These are phyloP conservation scores for Chalcis sispes DNA, from an alignment of 2,888 invertebrate species.

Conservation along the genomic window DNA sequence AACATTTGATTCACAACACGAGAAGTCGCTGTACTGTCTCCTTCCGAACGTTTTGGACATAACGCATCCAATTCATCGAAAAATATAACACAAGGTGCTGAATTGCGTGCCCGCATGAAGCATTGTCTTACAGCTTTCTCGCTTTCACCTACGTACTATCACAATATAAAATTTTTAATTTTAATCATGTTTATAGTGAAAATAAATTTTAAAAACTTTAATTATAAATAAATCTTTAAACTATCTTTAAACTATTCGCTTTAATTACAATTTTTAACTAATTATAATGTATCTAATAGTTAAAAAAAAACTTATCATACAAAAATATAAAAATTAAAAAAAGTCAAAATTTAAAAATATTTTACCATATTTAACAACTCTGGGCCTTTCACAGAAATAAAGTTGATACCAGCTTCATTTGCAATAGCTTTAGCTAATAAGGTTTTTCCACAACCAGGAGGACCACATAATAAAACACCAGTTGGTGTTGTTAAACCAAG, in stretches of 20 bases:
- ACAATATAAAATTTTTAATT: conserved; percentile 43
- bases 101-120: conserved; percentile 95
- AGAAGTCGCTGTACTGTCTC: conserved; percentile 84
- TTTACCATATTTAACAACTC: conserved; percentile 96
- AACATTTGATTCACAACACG: conserved; percentile 97
- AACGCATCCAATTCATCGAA: conserved; percentile 99
- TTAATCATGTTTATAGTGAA: background rate
- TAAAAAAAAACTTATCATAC: background rate
- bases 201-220: background rate
- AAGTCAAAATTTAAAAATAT: background rate
- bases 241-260: background rate
- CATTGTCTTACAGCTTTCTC: conserved; percentile 97
- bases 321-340: conserved; percentile 34
- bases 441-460: conserved; percentile 98
- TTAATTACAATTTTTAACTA: background rate
- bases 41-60: conserved; percentile 91
- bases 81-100: conserved; percentile 98
- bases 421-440: conserved; percentile 98
- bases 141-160: conserved; percentile 98
- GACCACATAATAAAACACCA: conserved; percentile 96
- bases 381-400: conserved; percentile 99
- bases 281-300: conserved; percentile 35
- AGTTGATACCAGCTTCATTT: conserved; percentile 98
- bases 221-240: background rate
- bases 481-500: conserved; percentile 89